Base-by-base conservation (phyloP, 2,113 vertebrate species). In the Eira barbara region DNA sequence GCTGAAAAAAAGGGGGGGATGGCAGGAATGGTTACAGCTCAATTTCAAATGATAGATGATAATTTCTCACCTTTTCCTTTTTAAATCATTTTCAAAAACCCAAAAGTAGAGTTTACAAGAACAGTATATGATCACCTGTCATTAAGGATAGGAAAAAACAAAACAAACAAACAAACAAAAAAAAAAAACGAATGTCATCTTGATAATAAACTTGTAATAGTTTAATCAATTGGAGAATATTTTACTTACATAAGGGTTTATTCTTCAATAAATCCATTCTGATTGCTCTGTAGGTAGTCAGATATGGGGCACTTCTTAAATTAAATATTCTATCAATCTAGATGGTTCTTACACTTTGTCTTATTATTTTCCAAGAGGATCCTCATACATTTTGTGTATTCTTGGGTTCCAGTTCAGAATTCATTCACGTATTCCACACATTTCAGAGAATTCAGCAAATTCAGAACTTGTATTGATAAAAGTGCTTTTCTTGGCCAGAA, bases 371-470 rank as follows among this genome's bases (percentile, higher is more conserved):
- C 25, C 31, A 93, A 69, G 39, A 74, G 94, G 61, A 73, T 71
- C 39, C 7, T 42, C 4, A 83, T 13, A 95, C 87, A 6, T 76
- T 81, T 49, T 84, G 0, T 55, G 23, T 91, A 69, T 81, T 63
- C 31, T 15, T 47, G n/a, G 1, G 21, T 74, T 90, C 6, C 13
- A 74, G 63, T 73, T 80, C 25, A 69, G 20, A 83, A 88, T 91
- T 59, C 5, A 83, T 57, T 84, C 23, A 61, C 7, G 36, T 7
- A 42, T 42, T 57, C 57, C 31, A 63, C 52, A 73, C 11, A n/a
- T 81, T 74, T 96, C 34, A 84, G 34, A 55, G 9, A 27, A 69
- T 69, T 96, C 12, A 79, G 21, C 55, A 96, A 85, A 95, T 63
- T 12, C 45, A 34, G 8, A 63, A 52, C 55, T 76, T 55, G 0